Percentiles rank a stretch among this genome's conserved stretches.
phyloP scores from a whole-genome alignment of 2,888 invertebrate species.

The Lamellibrachia columna region DNA sequence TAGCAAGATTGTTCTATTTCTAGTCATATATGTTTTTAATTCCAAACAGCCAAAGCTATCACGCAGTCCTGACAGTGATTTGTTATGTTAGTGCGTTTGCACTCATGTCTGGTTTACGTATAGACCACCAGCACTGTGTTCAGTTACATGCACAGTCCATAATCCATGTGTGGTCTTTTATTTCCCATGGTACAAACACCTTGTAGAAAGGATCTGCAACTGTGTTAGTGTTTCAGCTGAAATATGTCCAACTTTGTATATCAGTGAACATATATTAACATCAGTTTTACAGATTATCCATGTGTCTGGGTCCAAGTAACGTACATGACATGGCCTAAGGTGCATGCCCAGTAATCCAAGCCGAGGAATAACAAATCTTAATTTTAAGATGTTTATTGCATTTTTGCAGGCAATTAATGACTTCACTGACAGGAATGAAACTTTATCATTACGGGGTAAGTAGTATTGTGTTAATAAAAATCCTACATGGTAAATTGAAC shows the following conservation, averaged over 20 bases:
- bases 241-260: too few species aligned
- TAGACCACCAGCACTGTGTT: too few species aligned
- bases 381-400: neutral
- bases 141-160: too few species aligned
- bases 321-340: neutral
- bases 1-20: neutral
- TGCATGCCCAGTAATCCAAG: neutral
- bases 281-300: too few species aligned
- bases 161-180: too few species aligned
- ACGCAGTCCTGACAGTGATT: neutral
- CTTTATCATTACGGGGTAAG: constrained; percentile 60
- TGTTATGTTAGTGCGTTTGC: neutral
- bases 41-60: neutral
- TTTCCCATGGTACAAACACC: too few species aligned
- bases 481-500: too few species aligned
- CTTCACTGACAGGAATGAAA: constrained; percentile 61
- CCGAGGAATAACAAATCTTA: neutral
- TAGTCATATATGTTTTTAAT: neutral
- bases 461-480: neutral
- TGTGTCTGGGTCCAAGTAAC: too few species aligned
- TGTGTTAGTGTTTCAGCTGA: too few species aligned
- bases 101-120: too few species aligned
- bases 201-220: too few species aligned
- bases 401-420: constrained; percentile 59
- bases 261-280: too few species aligned